phyloP scores from a whole-genome alignment of 2,113 vertebrate species.

The Pelusios castaneus region DNA sequence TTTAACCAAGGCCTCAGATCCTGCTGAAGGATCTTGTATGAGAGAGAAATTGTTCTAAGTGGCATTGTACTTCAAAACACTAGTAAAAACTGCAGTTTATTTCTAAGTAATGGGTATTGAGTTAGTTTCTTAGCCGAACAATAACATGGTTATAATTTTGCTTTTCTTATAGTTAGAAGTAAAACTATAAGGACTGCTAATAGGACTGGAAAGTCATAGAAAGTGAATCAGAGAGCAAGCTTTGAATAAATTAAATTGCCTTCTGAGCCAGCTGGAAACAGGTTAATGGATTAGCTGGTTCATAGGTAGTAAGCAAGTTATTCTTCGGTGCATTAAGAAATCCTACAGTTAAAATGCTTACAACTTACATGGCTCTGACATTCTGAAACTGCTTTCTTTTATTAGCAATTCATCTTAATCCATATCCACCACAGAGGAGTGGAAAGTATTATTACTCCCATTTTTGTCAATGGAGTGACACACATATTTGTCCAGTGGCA shows the following conservation, averaged over 20 bases:
- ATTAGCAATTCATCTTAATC: constrained; percentile 5
- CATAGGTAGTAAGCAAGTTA: constrained; percentile 28
- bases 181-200: not conserved
- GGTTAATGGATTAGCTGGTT: not conserved
- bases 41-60: not conserved
- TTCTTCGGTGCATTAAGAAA: constrained; percentile 24
- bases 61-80: not conserved
- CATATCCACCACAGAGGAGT: too few relatives aligned
- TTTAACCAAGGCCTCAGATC: not conserved
- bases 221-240: not conserved
- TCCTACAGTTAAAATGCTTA: not conserved
- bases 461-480: not conserved
- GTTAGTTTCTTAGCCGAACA: not conserved
- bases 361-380: constrained; percentile 12
- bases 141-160: not conserved
- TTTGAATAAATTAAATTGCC: constrained; percentile 14
- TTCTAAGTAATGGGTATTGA: not conserved
- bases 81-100: not conserved
- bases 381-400: constrained; percentile 6
- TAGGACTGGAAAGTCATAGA: not conserved
- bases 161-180: not conserved
- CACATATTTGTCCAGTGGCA: not conserved
- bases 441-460: not conserved
- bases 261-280: not conserved
- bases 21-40: not conserved